These are phyloP conservation scores for Pocillopora grandis DNA, from an alignment of 92 coral and sea anemone genomes.

Conservation along the genomic window DNA sequence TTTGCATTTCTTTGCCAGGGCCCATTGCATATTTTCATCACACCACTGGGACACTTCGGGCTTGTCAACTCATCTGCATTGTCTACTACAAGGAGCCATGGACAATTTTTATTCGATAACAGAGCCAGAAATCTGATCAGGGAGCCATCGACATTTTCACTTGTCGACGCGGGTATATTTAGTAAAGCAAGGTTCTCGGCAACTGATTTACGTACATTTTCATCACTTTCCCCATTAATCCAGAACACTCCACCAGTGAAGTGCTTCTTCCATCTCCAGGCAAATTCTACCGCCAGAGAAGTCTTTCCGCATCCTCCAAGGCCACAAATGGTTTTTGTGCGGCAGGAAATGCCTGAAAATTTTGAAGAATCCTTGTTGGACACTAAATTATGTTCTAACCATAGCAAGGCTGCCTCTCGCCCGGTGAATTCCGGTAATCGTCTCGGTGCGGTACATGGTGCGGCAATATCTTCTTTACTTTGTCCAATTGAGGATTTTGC, in stretches of 20 bases:
- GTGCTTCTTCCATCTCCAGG: conserved; percentile 23
- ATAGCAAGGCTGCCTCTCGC: background rate
- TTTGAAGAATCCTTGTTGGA: background rate
- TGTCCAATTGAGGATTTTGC: background rate
- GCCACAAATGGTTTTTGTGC: conserved; percentile 29
- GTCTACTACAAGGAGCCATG: conserved; percentile 41
- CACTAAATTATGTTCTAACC: background rate
- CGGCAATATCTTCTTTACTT: background rate
- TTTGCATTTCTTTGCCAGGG: conserved; percentile 35
- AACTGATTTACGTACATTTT: conserved; percentile 26
- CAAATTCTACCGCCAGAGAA: conserved; percentile 52
- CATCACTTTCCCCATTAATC: conserved; percentile 56
- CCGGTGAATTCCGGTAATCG: background rate
- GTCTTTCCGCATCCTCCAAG: conserved; percentile 67
- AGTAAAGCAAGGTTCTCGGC: conserved; percentile 13
- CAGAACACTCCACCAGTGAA: conserved; percentile 60
- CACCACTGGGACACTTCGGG: background rate
- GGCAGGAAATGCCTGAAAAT: background rate
- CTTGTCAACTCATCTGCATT: conserved; percentile 36
- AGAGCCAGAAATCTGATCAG: conserved; percentile 8
- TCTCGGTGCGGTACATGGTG: background rate
- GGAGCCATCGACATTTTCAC: conserved; percentile 12
- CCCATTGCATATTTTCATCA: conserved; percentile 34
- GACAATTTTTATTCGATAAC: background rate
- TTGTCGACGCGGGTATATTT: conserved; percentile 4